A percentile compares a stretch with the other conserved stretches of the same genome.
phyloP scores from a whole-genome alignment of 2,888 invertebrate genomes.

The Synanthedon vespiformis region DNA sequence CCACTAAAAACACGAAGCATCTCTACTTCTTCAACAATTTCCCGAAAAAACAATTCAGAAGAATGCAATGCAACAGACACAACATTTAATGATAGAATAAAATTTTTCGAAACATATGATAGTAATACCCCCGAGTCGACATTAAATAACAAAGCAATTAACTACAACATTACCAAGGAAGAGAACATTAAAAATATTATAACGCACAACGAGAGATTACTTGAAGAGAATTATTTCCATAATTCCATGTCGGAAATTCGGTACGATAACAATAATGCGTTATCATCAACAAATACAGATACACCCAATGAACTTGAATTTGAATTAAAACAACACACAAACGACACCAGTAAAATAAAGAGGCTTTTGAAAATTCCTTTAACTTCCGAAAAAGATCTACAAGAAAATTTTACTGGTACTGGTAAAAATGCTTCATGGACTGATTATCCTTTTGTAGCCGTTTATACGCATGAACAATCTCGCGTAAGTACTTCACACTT shows the following conservation, averaged over 20 bases:
- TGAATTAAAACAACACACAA: no score
- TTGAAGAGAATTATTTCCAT: not conserved
- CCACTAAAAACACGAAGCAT: not conserved
- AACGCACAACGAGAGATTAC: not conserved
- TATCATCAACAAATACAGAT: no score
- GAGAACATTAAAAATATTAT: not conserved
- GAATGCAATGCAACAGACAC: not conserved
- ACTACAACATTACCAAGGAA: not conserved
- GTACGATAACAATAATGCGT: not conserved
- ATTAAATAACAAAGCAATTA: not conserved
- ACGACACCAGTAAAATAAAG: no score
- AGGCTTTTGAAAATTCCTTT: no score
- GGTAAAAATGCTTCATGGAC: constrained; percentile 26
- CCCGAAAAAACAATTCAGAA: no score
- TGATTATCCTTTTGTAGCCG: constrained; percentile 42
- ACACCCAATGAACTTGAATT: no score
- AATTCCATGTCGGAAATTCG: not conserved
- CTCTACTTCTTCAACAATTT: no score
- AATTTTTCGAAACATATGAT: constrained; percentile 55
- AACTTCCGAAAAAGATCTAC: no score
- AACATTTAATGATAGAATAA: constrained; percentile 36
- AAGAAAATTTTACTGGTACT: constrained; percentile 6
- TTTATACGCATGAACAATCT: constrained; percentile 46
- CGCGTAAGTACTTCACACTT: constrained; percentile 23
- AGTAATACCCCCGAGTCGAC: constrained; percentile 6